These are phyloP conservation scores for Helicoverpa armigera DNA, from an alignment of 1,140 invertebrate genomes.

Conservation along the genomic window DNA sequence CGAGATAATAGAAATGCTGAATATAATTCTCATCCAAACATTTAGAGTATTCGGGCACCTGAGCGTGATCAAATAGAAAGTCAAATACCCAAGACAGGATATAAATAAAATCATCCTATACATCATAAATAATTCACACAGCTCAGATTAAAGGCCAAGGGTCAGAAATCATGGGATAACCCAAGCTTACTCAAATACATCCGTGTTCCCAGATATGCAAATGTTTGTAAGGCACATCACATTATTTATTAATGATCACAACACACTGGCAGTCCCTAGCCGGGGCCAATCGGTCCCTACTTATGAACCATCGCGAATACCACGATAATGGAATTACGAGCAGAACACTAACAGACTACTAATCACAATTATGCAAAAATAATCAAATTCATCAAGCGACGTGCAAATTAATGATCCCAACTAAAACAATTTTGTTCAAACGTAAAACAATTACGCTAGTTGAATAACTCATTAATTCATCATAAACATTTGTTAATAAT, in stretches of 20 bases:
- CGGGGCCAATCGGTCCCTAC: neutral
- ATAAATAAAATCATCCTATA: too few species aligned
- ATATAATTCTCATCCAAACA: too few species aligned
- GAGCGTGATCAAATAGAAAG: too few species aligned
- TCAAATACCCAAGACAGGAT: too few species aligned
- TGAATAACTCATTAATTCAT: neutral
- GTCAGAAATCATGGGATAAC: slow-evolving; percentile 7
- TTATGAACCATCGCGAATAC: slow-evolving; percentile 24
- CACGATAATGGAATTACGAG: neutral
- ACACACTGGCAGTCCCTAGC: neutral
- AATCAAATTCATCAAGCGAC: slow-evolving; percentile 1
- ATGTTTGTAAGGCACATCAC: slow-evolving; percentile 11
- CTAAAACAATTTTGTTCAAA: slow-evolving; percentile 1
- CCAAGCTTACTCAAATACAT: slow-evolving; percentile 12
- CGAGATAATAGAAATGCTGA: too few species aligned
- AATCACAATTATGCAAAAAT: slow-evolving; percentile 18
- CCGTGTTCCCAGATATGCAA: slow-evolving; percentile 25
- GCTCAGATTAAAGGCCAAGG: neutral
- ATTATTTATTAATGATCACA: slow-evolving; percentile 30
- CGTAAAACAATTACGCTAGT: neutral
- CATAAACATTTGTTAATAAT: neutral
- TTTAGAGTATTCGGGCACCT: too few species aligned
- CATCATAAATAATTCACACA: slow-evolving; percentile 22
- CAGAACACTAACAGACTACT: slow-evolving; percentile 5
- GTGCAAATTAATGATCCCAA: neutral